Evolutionary conservation across 2,113 vertebrate genomes (phyloP), one percentile per base, ranked within the genome.

Genomic region (Brevimyrus niger): DNA sequence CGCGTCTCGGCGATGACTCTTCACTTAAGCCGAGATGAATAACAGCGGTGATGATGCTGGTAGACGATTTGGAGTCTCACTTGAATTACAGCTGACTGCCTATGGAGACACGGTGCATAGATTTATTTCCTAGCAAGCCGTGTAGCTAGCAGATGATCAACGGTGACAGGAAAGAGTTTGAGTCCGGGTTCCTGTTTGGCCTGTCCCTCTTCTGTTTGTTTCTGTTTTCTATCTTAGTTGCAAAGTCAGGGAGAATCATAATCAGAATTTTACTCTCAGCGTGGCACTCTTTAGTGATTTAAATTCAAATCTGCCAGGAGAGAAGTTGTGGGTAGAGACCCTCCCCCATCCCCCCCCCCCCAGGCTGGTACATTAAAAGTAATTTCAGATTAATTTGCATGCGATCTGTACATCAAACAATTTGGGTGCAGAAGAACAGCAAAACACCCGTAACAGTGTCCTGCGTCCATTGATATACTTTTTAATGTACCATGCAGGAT

Each of bases 241-340:
- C 35, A 23, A 69, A 88, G 27, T 9, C 2, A 73, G 38, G 87
- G 87, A 69, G 4, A 61, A 17, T 65, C n/a, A 55, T 19, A 50
- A 73, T 88, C 58, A 88, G 15, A 73, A 65, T 44, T 48, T n/a
- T 27, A 65, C 87, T 88, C 47, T 47, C 10, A 61, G 31, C 44
- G 38, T 15, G 11, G 21, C 4, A 3, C 21, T 31, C 42, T 47
- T 88, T 88, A 31, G 87, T 46, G 35, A 55, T 58, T 87, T 44
- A 87, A 87, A 31, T 58, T 87, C 50, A 61, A 51, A 55, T 87
- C n/a, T 61, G 31, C 51, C 87, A 87, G 87, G 31, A 44, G 8
- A 44, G 73, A 42, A 87, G 38, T 3, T 44, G 87, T 46, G 53
- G 51, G 35, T 27, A 23, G 42, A 9, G 15, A 46, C 38, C 76